Base-by-base conservation (phyloP, 1,140 invertebrate genomes). In the Drosophila serrata region DNA sequence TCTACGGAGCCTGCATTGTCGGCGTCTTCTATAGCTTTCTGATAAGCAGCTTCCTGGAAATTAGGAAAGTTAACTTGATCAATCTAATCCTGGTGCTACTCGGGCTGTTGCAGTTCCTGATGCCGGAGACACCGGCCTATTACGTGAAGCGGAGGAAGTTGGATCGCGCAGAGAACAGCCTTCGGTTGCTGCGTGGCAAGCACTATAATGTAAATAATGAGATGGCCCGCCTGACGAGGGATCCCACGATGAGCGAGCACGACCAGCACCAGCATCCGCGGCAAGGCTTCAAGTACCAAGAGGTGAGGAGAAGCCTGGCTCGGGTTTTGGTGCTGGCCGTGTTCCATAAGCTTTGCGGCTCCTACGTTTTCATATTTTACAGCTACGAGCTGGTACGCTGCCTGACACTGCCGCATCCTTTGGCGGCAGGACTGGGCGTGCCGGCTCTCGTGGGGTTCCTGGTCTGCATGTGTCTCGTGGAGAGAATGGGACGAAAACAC, bases 111-210 rank as follows among this genome's bases (percentile, higher is more conserved):
- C 95, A 96, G 90, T 69, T 94, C 1, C 94, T 95, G 35, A 94
- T 96, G 92, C 96, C 96, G 0, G 96, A 97, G 92, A 94, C 95
- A 2, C 96, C 95, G 93, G 93, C 67, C 92, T 93, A 61, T 24
- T 62, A 67, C 29, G 35, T 70, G 4, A 72, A 94, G 17, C 94
- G 94, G 64, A 94, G 94, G 8, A 92, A 94, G 2, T 92, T 94
- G 8, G 92, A 94, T 7, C 94, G 95, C 46, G 97, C 97, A 0
- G 93, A 95, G 39, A 91, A 93, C 7, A 93, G 95, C 2, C 91
- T 98, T 19, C 86, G 93, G 2, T 95, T 94, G 93, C 93, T 98
- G 13, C 93, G 97, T 0, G 96, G 97, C 3, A 81, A 92, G 0
- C 78, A 95, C 1, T 95, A 95, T 37, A 94, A 97, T 19, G 15